Evolutionary conservation across 2,888 invertebrate genomes (phyloP), one percentile per base, ranked within the genome.

Genomic region (Terebella lapidaria): DNA sequence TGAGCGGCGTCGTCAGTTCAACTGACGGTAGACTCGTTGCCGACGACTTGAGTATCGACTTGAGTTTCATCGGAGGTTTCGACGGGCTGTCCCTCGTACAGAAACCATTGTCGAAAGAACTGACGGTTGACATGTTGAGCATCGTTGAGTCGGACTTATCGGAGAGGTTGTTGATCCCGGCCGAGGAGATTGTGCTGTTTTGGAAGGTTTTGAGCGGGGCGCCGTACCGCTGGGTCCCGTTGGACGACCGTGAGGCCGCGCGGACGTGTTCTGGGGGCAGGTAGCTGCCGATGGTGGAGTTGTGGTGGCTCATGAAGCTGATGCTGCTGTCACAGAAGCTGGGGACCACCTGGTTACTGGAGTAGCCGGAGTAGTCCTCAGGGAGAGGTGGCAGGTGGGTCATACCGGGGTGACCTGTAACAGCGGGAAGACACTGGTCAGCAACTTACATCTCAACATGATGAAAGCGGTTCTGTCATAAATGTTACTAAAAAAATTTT

Each of bases 301-400:
- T 49, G 49, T 49, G 49, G 5, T 5, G 10, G 49, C 49, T 49
- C 18, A 22, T 5, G 18, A n/a, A 22, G 22, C 49, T 49, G n/a
- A 49, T 22, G 18, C 10, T n/a, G 49, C 49, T 49, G 18, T 49
- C 18, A 24, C 22, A 10, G 22, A n/a, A 49, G 49, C 49, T n/a
- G 18, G 49, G 49, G 18, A 49, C 49, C n/a, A 49, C 49, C 49
- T 49, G 49, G 49, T 49, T 49, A 24, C 49, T 49, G 49, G 18
- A 20, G 49, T n/a, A 49, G 24, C 49, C 22, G n/a, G n/a, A n/a
- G n/a, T n/a, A n/a, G 49, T 49, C 49, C 22, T 49, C 49, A 5
- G 24, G 49, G 18, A 49, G n/a, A 5, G 49, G 10, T 15, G 49
- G 5, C 18, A 49, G 49, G 42, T 35, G 42, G 42, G 42, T n/a